Evolutionary conservation across 30 jellyfish, hydroid and myxozoan species (phyloP).

Genomic region (Turritopsis rubra): DNA sequence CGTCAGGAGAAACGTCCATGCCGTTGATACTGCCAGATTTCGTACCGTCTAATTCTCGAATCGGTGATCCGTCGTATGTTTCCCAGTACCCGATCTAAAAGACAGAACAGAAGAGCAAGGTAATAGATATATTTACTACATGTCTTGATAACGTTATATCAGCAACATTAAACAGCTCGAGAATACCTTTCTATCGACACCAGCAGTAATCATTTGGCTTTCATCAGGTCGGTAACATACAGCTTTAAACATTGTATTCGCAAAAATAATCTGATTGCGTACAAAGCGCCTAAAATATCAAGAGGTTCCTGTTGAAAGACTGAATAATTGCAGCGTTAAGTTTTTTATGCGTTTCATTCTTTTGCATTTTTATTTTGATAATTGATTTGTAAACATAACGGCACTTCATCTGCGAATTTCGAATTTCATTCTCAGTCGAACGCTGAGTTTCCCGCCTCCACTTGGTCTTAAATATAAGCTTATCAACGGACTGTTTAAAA

Average conservation of each 20-base stretch:
- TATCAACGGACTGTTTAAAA: too few relatives aligned
- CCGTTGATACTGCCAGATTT: constrained; percentile 83
- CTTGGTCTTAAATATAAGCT: too few relatives aligned
- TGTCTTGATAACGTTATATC: too few relatives aligned
- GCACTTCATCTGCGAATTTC: too few relatives aligned
- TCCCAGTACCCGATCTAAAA: constrained; percentile 91
- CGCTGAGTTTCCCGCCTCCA: too few relatives aligned
- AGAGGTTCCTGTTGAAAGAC: too few relatives aligned
- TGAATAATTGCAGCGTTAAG: too few relatives aligned
- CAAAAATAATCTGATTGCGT: constrained; percentile 85
- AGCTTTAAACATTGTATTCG: constrained; percentile 89
- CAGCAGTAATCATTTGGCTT: constrained; percentile 83
- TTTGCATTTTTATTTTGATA: too few relatives aligned
- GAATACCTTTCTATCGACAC: constrained; percentile 74
- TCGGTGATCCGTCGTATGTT: constrained; percentile 84
- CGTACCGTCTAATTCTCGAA: constrained; percentile 89
- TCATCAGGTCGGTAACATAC: constrained; percentile 89
- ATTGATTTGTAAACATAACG: too few relatives aligned
- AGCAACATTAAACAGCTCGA: neutral
- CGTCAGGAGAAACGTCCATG: constrained; percentile 85
- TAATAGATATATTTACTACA: too few relatives aligned
- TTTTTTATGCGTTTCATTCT: too few relatives aligned
- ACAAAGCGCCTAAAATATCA: constrained; percentile 62
- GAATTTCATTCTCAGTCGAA: too few relatives aligned
- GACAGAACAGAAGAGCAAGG: neutral